These are phyloP conservation scores for Odontothrips loti DNA, from an alignment of 2,888 invertebrate genomes.

Conservation along the genomic window DNA sequence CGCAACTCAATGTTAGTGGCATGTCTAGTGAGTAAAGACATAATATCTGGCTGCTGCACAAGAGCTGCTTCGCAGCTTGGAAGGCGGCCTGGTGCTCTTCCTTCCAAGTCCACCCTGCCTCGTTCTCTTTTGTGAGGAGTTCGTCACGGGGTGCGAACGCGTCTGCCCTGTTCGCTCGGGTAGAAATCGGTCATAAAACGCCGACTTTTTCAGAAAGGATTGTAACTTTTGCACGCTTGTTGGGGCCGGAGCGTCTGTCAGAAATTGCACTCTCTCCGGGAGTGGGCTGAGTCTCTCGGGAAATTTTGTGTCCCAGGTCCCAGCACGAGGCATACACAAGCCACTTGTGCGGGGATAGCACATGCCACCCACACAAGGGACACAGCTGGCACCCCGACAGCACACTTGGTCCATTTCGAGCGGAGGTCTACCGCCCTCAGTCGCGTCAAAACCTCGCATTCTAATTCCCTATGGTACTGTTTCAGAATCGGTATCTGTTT, in stretches of 20 bases:
- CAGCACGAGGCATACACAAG: no score
- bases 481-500: no score
- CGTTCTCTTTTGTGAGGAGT: background rate
- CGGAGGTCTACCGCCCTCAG: no score
- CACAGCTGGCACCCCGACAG: background rate
- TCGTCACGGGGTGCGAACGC: background rate
- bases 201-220: background rate
- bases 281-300: background rate
- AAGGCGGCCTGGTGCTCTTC: constrained; percentile 39
- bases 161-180: background rate
- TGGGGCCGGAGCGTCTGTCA: background rate
- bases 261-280: background rate
- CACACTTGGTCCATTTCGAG: no score
- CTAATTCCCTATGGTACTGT: no score
- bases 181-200: background rate
- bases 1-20: constrained; percentile 35
- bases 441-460: no score
- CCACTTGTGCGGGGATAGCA: no score
- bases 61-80: constrained; percentile 36
- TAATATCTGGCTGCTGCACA: constrained; percentile 33
- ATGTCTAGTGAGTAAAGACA: constrained; percentile 35
- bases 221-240: background rate
- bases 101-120: constrained; percentile 37
- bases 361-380: no score
- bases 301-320: background rate